These are phyloP conservation scores for Andrena flavipes DNA, from an alignment of 2,888 invertebrate genomes.

Conservation along the genomic window DNA sequence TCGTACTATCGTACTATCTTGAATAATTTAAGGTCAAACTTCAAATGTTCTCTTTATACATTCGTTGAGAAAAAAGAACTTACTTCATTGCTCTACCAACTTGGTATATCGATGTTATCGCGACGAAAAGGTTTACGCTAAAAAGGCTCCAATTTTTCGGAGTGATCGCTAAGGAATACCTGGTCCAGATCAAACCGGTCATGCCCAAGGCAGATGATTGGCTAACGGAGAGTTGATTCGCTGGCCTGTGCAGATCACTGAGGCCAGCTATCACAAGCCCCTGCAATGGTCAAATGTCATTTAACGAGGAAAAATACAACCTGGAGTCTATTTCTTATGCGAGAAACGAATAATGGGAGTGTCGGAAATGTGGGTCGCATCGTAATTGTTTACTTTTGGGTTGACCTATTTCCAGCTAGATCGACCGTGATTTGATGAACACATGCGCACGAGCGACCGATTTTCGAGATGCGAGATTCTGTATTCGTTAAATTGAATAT, in stretches of 20 bases:
- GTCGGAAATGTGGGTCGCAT: conserved; percentile 4
- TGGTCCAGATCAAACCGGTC: conserved; percentile 97
- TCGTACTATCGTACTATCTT: background rate
- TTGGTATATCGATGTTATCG: conserved; percentile 93
- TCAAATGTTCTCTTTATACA: background rate
- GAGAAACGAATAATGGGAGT: background rate
- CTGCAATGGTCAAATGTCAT: conserved; percentile 83
- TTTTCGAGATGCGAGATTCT: background rate
- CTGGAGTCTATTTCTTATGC: too few relatives aligned
- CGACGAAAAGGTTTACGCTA: conserved; percentile 98
- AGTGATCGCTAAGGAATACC: conserved; percentile 97
- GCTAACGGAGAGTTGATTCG: conserved; percentile 92
- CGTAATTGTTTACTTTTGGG: conserved; percentile 21
- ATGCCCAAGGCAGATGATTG: conserved; percentile 94
- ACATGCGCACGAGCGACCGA: background rate
- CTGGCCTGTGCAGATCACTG: conserved; percentile 95
- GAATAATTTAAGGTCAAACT: background rate
- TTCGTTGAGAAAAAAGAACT: conserved; percentile 50
- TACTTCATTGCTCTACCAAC: conserved; percentile 89
- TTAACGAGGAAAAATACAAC: background rate
- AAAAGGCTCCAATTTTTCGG: conserved; percentile 98
- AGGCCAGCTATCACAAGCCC: conserved; percentile 95
- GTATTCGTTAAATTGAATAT: background rate
- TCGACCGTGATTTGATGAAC: conserved; percentile 27
- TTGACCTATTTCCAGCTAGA: conserved; percentile 49